Evolutionary conservation across 2,888 invertebrate species (phyloP).

Genomic region (Habroteleia sp.): DNA sequence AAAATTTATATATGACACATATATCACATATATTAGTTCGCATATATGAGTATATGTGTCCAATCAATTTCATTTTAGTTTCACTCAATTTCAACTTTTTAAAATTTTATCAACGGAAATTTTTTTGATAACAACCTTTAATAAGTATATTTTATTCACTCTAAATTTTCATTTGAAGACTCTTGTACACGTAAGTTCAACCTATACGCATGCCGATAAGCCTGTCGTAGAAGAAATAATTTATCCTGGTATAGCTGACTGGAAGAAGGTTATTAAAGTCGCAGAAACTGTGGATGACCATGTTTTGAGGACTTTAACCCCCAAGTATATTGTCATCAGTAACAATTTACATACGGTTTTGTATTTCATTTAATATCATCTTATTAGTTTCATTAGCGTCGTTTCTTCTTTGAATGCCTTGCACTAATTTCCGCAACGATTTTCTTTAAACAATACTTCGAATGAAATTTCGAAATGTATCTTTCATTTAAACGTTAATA

Average conservation of each 20-base stretch:
- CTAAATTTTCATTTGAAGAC: constrained; percentile 80
- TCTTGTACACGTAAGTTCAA: constrained; percentile 92
- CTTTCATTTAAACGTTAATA: background rate
- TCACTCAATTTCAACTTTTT: too few relatives aligned
- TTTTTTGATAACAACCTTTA: too few relatives aligned
- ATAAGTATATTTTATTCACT: background rate
- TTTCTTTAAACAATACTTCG: too few relatives aligned
- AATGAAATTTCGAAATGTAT: background rate
- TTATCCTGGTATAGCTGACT: constrained; percentile 87
- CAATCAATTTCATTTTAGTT: too few relatives aligned
- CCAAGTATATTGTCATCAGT: constrained; percentile 82
- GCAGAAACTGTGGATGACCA: constrained; percentile 85
- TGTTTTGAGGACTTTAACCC: constrained; percentile 83
- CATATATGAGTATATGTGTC: too few relatives aligned
- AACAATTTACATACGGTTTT: background rate
- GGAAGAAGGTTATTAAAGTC: constrained; percentile 86
- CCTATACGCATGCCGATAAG: constrained; percentile 91
- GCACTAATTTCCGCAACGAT: too few relatives aligned
- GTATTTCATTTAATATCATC: too few relatives aligned
- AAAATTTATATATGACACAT: too few relatives aligned
- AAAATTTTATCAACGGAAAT: too few relatives aligned
- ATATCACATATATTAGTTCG: too few relatives aligned
- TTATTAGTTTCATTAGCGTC: too few relatives aligned
- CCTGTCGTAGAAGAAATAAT: constrained; percentile 88
- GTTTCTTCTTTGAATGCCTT: too few relatives aligned